phyloP scores from a whole-genome alignment of 2,113 vertebrate species.

The Sinocyclocheilus maitianheensis region DNA sequence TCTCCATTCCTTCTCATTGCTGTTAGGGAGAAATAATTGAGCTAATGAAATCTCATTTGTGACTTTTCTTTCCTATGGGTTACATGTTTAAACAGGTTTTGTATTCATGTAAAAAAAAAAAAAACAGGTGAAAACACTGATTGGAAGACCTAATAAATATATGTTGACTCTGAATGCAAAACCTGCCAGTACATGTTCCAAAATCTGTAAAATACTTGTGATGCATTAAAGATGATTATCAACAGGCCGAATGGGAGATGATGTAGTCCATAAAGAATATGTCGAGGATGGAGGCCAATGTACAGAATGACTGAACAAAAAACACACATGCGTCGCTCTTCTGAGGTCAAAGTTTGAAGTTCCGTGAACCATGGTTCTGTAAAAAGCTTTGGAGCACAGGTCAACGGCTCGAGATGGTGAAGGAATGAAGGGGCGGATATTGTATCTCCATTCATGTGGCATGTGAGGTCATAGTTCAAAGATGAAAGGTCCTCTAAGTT shows the following conservation, averaged over 20 bases:
- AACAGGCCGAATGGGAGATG: conserved; percentile 15
- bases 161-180: background rate
- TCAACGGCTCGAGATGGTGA: conserved; percentile 61
- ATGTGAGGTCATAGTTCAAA: conserved; percentile 72
- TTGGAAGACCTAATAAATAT: background rate
- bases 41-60: background rate
- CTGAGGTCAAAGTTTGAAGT: conserved; percentile 71
- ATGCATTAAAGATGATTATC: conserved; percentile 23
- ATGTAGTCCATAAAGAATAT: background rate
- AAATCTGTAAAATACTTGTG: background rate
- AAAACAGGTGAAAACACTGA: background rate
- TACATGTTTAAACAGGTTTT: background rate
- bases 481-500: conserved; percentile 71
- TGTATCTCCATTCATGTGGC: conserved; percentile 79
- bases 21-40: background rate
- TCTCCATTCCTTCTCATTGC: background rate
- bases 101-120: background rate
- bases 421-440: conserved; percentile 74
- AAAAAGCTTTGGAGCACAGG: conserved; percentile 74
- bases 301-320: conserved; percentile 34
- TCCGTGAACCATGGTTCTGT: conserved; percentile 71
- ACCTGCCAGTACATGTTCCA: background rate
- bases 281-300: background rate
- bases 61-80: background rate
- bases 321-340: conserved; percentile 56